Base-by-base conservation (phyloP, 2,888 invertebrate species). In the Campoplex capitator region DNA sequence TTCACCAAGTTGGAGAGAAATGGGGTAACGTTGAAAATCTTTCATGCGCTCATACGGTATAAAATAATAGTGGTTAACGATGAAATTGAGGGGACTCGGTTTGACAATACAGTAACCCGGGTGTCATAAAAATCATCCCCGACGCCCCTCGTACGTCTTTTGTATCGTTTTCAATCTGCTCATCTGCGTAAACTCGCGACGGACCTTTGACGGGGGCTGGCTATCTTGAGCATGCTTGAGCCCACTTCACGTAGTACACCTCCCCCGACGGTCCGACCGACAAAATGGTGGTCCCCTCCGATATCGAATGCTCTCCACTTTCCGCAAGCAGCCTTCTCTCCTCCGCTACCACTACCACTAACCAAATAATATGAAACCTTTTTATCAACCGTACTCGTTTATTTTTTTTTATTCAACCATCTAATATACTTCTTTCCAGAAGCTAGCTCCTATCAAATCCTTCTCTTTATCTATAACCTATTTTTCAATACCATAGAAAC, bases 211-310 rank as follows among this genome's bases (percentile, higher is more conserved):
- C 92, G 93, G 92, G 75, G 85, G 62, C 62, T 62, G 32, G 90
- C 92, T 93, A 92, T 91, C 92, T 91, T 91, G 91, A 93, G 93
- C 93, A 93, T 93, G 93, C 93, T 92, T 92, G 92, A 92, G 93
- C 92, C 93, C 93, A 92, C 93, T 93, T 93, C 92, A 93, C 93
- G 92, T 93, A 86, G 84, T 86, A 93, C 94, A 93, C 94, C 94
- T 94, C 94, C 95, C 94, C 94, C 93, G 93, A 94, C 93, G 92
- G 92, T 94, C 94, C 93, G 93, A 94, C 93, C 92, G 92, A 94
- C 95, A 95, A 95, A 95, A 95, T 95, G 95, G 95, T 93, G 94
- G 95, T 93, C 94, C 94, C 93, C 94, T 93, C 89, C 89, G 93
- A 93, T 92, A 91, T 91, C 92, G 91, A 92, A 92, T 91, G 91